Evolutionary conservation across 2,888 invertebrate species (phyloP), one percentile per base, ranked within the genome.

Genomic region (Trachelus iudaicus): DNA sequence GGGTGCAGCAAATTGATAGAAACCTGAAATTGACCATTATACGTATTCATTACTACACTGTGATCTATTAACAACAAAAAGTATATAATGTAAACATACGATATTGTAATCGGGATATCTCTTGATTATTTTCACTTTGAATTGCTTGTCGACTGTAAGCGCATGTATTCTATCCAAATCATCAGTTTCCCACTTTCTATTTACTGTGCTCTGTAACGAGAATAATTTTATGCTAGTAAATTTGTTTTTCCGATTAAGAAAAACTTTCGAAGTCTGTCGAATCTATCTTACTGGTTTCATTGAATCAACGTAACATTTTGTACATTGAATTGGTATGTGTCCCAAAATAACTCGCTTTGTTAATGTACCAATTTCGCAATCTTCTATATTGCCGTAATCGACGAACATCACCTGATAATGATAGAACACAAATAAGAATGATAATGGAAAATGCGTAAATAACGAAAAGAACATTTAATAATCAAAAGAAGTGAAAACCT

Each of bases 321-420:
- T 93, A 0, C 95, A 94, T 88, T 96, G 94, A 23, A 94, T 93
- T 0, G 96, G 96, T 78, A 96, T 92, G 75, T 95, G 92, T 0
- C 94, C 92, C 73, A 95, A 93, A 9, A 94, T 93, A 1, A 95
- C 93, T 83, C 93, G 93, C 81, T 94, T 94, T 33, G 95, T 92
- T 76, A 97, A 86, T 76, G 94, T 93, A 1, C 92, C 89, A 23
- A 93, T 92, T 0, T 92, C 84, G 79, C 95, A 94, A 0, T 90
- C 89, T 89, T 97, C 97, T 69, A 94, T 92, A 87, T 97, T 97
- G 0, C 98, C 98, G 87, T 96, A 98, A 92, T 98, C 98, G 1
- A 97, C 93, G 91, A 96, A 97, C 76, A 94, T 92, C 0, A 97
- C 93, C 84, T 92, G 86, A 23, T 89, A 86, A 73, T 12, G 30